Evolutionary conservation across 2,888 invertebrate species (phyloP).

Genomic region (Yponomeuta sedellus): DNA sequence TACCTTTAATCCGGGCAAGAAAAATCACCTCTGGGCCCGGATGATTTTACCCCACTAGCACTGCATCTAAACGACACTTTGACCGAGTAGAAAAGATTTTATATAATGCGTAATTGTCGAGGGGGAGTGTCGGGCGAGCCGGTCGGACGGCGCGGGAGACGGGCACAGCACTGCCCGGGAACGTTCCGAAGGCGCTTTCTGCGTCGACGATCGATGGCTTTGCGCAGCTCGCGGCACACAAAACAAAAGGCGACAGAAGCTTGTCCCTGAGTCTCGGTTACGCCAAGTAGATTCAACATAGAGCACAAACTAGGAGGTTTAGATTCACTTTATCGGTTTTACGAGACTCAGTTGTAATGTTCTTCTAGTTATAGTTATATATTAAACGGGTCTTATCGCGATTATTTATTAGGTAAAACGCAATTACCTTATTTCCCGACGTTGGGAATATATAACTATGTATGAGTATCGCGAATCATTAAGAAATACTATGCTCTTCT

Average conservation of each 20-base stretch:
- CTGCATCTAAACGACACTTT: neutral
- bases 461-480: too few species aligned
- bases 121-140: neutral
- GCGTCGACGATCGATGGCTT: constrained; percentile 53
- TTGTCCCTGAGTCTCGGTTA: too few species aligned
- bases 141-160: constrained; percentile 22
- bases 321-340: too few species aligned
- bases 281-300: too few species aligned
- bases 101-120: constrained; percentile 12
- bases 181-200: constrained; percentile 33
- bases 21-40: neutral
- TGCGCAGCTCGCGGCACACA: constrained; percentile 54
- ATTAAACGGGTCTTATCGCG: too few species aligned
- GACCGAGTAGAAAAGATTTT: neutral
- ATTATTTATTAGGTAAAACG: too few species aligned
- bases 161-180: constrained; percentile 58
- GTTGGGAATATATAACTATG: too few species aligned
- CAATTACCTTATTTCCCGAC: too few species aligned
- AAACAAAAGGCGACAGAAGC: neutral
- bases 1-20: neutral
- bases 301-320: too few species aligned
- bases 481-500: too few species aligned
- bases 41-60: neutral
- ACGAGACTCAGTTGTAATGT: too few species aligned
- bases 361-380: too few species aligned